Conservation (phyloP, 2,797 vertebrate species). For the Sebastes wilsoni region DNA sequence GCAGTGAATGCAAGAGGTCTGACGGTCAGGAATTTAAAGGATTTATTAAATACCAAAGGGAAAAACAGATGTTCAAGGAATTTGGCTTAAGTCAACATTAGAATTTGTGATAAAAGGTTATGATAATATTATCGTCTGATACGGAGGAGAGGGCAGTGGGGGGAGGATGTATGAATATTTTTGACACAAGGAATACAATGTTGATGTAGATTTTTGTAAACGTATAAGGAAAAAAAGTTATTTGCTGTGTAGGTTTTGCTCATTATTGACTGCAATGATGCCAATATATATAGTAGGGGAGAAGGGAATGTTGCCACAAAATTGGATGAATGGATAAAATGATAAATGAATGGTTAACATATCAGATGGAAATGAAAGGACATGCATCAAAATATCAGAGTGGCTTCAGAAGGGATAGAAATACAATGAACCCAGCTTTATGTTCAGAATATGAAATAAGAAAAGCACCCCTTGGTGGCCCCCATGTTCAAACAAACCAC, state of each 20-base stretch:
- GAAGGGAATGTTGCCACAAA: neutral
- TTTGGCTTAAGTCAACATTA: neutral
- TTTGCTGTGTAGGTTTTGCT: neutral
- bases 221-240: neutral
- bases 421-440: neutral
- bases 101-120: neutral
- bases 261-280: too few species aligned
- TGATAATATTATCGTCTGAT: neutral
- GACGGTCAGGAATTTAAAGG: neutral
- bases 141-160: neutral
- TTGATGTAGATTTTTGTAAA: too few species aligned
- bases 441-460: neutral
- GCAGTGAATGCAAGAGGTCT: neutral
- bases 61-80: neutral
- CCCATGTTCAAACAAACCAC: too few species aligned
- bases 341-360: neutral
- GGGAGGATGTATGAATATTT: neutral
- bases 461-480: too few species aligned
- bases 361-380: neutral
- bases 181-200: neutral
- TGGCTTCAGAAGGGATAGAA: neutral
- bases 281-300: neutral
- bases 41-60: neutral
- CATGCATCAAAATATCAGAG: neutral
- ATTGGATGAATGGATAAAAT: neutral